Percentiles rank a stretch among this genome's conserved stretches.
phyloP scores from a whole-genome alignment of 2,888 invertebrate genomes.

The Nasonia oneida region DNA sequence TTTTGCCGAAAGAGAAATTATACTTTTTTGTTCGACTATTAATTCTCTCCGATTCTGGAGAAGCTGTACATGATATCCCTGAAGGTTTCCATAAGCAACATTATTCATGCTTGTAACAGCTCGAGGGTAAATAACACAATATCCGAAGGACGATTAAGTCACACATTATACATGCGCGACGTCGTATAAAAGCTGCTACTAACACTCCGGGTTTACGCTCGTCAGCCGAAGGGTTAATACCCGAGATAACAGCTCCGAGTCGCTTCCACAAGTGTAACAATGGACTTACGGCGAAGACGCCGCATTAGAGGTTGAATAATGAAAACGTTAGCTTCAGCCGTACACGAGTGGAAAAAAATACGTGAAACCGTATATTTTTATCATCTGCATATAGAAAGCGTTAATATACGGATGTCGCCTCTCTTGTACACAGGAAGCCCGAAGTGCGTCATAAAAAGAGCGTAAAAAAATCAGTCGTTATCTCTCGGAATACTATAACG shows the following conservation, averaged over 20 bases:
- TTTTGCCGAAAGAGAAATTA: background rate
- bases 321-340: background rate
- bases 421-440: background rate
- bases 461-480: background rate
- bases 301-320: background rate
- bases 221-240: background rate
- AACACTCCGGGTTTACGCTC: background rate
- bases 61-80: no score
- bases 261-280: background rate
- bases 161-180: background rate
- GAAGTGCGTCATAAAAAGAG: background rate
- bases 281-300: background rate
- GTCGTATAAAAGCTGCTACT: background rate
- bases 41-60: background rate
- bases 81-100: background rate
- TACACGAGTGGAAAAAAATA: background rate
- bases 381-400: background rate
- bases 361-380: background rate
- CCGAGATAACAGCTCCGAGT: background rate
- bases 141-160: constrained; percentile 1
- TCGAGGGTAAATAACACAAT: background rate
- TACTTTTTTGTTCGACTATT: background rate
- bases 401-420: background rate
- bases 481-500: background rate
- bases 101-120: background rate